A percentile compares a stretch with the other conserved stretches of the same genome.
These are phyloP conservation scores for Nematopogon swammerdamellus DNA, from an alignment of 2,888 invertebrate species.

Conservation along the genomic window DNA sequence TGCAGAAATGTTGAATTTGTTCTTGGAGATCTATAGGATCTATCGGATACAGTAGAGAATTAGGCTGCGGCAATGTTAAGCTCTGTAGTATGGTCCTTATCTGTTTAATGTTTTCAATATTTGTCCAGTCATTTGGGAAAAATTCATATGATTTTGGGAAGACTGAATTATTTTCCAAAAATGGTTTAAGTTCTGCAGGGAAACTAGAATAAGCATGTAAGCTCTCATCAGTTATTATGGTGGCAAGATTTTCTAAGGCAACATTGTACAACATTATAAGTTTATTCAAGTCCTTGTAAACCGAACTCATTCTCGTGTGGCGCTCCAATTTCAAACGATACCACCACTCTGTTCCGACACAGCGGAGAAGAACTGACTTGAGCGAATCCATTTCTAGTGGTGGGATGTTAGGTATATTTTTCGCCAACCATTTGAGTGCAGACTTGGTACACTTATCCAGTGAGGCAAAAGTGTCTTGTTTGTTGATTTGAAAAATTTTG, in stretches of 20 bases:
- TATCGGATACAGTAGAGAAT: constrained; percentile 36
- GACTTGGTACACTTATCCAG: constrained; percentile 29
- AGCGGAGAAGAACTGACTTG: constrained; percentile 50
- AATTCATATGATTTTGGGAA: constrained; percentile 66
- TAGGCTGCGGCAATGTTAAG: constrained; percentile 52
- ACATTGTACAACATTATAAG: constrained; percentile 65
- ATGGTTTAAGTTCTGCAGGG: constrained; percentile 60
- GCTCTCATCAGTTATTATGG: constrained; percentile 58
- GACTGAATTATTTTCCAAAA: constrained; percentile 41
- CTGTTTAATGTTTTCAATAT: constrained; percentile 38
- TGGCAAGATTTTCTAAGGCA: constrained; percentile 59
- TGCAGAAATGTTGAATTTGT: constrained; percentile 45
- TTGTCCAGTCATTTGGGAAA: constrained; percentile 61
- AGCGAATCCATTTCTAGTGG: constrained; percentile 57
- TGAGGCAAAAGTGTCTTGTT: constrained; percentile 24
- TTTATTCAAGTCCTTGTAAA: constrained; percentile 54
- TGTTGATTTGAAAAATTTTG: constrained; percentile 29
- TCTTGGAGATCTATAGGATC: constrained; percentile 38
- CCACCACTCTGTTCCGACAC: constrained; percentile 63
- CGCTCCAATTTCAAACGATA: constrained; percentile 40
- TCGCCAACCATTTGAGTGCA: constrained; percentile 49
- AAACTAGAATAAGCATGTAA: constrained; percentile 60
- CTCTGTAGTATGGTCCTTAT: constrained; percentile 51
- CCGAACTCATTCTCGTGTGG: constrained; percentile 31
- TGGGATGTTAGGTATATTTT: constrained; percentile 42